A percentile compares a stretch with the other conserved stretches of the same genome.
Conservation (phyloP, 2,797 vertebrate species). For the Chelidonichthys spinosus region DNA sequence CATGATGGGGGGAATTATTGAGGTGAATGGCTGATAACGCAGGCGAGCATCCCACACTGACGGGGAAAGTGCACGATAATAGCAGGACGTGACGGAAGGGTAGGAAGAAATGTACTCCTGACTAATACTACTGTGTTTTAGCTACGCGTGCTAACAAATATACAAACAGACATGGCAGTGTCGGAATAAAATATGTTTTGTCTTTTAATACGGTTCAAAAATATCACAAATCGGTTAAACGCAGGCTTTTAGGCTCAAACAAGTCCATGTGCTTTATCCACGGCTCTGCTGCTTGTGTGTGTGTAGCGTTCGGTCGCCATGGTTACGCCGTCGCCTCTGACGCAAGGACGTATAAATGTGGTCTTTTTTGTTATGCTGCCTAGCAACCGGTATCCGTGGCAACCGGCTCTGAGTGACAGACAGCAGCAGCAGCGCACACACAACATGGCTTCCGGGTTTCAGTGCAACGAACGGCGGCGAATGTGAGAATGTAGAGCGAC, state of each 20-base stretch:
- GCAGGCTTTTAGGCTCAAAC: conserved; percentile 26
- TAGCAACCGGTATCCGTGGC: conserved; percentile 87
- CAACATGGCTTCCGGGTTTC: conserved; percentile 78
- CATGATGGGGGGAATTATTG: conserved; percentile 54
- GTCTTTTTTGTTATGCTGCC: conserved; percentile 92
- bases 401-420: conserved; percentile 77
- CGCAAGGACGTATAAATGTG: conserved; percentile 89
- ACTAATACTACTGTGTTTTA: neutral
- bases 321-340: conserved; percentile 88
- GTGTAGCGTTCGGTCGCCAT: conserved; percentile 88
- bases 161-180: neutral
- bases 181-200: neutral
- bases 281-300: conserved; percentile 76
- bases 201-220: neutral
- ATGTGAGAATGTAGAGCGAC: neutral
- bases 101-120: neutral
- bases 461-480: conserved; percentile 18
- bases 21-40: conserved; percentile 50
- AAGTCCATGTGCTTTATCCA: conserved; percentile 60
- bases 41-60: conserved; percentile 33
- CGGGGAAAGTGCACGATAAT: conserved; percentile 12
- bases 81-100: neutral
- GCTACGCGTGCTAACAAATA: neutral
- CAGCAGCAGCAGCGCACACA: conserved; percentile 44
- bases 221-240: conserved; percentile 2